phyloP scores from a whole-genome alignment of 2,797 vertebrate genomes.

The Apogon talboti region DNA sequence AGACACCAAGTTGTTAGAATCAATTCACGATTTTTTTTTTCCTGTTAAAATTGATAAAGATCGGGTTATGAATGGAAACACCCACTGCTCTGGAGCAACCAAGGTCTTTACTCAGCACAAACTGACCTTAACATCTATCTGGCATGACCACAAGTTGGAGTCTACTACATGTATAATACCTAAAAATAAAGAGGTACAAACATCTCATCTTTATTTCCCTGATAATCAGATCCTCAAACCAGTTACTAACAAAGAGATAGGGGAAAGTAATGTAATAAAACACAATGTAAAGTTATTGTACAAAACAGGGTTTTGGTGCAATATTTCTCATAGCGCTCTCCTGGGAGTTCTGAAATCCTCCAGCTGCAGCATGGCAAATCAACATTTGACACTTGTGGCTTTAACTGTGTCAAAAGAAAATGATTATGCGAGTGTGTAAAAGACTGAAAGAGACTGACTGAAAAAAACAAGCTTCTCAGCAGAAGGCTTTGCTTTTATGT shows the following conservation, averaged over 20 bases:
- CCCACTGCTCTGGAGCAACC: conserved; percentile 5
- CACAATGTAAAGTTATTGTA: conserved; percentile 33
- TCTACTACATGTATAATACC: too few species aligned
- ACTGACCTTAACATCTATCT: not conserved
- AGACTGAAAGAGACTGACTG: conserved; percentile 2
- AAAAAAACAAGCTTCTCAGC: conserved; percentile 10
- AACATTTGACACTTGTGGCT: conserved; percentile 52
- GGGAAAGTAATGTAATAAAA: conserved; percentile 15
- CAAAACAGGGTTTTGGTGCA: conserved; percentile 49
- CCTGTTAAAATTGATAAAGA: conserved; percentile 12
- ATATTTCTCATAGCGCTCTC: conserved; percentile 41
- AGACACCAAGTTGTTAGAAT: conserved; percentile 19
- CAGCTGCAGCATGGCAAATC: conserved; percentile 60
- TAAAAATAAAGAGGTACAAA: not conserved
- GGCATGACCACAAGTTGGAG: too few species aligned
- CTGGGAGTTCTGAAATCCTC: conserved; percentile 33
- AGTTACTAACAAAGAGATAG: conserved; percentile 26
- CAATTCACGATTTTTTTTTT: conserved; percentile 8
- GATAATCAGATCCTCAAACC: conserved; percentile 1
- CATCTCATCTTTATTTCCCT: not conserved
- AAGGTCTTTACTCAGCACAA: conserved; percentile 3
- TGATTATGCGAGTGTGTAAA: conserved; percentile 21
- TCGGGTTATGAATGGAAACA: conserved; percentile 12
- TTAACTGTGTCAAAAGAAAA: conserved; percentile 17
- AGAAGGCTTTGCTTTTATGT: not conserved